Percentiles rank a stretch among this genome's conserved stretches.
These are phyloP conservation scores for Enteromius afrohamiltoni DNA, from an alignment of 2,797 vertebrate genomes.

Conservation along the genomic window DNA sequence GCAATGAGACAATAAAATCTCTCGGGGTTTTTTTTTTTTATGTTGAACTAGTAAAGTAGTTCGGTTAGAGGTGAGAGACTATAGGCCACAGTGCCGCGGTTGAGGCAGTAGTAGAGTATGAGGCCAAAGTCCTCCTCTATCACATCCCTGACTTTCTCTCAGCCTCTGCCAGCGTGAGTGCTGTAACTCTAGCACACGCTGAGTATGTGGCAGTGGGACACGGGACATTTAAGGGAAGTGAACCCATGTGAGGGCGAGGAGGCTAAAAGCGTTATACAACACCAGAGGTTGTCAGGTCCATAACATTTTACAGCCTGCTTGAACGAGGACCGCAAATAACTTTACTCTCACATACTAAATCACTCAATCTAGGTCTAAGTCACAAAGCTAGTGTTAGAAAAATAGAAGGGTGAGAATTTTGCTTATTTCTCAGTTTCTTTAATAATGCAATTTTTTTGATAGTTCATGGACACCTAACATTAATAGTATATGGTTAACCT, in stretches of 20 bases:
- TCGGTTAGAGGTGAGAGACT: slow-evolving; percentile 18
- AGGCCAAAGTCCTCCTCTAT: slow-evolving; percentile 16
- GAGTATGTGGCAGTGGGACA: slow-evolving; percentile 77
- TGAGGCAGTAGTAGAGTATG: slow-evolving; percentile 8
- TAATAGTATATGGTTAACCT: background rate
- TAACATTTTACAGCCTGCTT: slow-evolving; percentile 49
- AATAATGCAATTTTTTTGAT: background rate
- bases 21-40: background rate
- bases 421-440: background rate
- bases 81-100: background rate
- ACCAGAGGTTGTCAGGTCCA: slow-evolving; percentile 66
- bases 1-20: background rate
- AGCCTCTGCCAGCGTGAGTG: slow-evolving; percentile 38
- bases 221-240: slow-evolving; percentile 78
- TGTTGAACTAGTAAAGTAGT: slow-evolving; percentile 13
- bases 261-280: slow-evolving; percentile 67
- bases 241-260: slow-evolving; percentile 68
- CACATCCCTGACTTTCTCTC: slow-evolving; percentile 66
- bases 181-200: slow-evolving; percentile 77
- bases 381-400: background rate
- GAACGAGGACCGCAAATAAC: slow-evolving; percentile 67
- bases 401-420: background rate
- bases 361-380: slow-evolving; percentile 53
- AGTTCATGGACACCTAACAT: background rate
- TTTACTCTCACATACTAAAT: slow-evolving; percentile 65